Evolutionary conservation across 2,888 invertebrate genomes (phyloP), one percentile per base, ranked within the genome.

Genomic region (Rhingia rostrata): DNA sequence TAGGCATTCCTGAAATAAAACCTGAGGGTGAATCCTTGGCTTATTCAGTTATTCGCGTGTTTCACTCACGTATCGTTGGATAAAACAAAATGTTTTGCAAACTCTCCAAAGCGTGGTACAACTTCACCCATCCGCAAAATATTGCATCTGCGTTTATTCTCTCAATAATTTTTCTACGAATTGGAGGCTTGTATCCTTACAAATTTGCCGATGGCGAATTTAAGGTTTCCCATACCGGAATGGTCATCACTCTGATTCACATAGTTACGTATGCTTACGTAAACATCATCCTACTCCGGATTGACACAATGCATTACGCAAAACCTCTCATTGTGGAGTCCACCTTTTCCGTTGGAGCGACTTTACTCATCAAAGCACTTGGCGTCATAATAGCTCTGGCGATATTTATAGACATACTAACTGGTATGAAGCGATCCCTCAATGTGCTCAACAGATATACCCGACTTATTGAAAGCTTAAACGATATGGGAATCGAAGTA

Each of bases 241-340:
- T 86, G 6, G 4, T 51, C 2, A 9, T 86, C 0, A 87, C 87
- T 0, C 0, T 87, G 2, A 3, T 79, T 0, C 88, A 89, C 45
- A 22, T 88, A 4, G 1, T 51, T 1, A 32, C 86, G 39, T 88
- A 86, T 66, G 47, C 63, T n/a, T 88, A 87, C 64, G 87, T 88
- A 4, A 89, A 88, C 45, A n/a, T 75, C 0, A 84, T 66, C 3
- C 39, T 88, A 6, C 37, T 88, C 7, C 9, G 78, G 10, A 63
- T 64, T 4, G 86, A 87, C 35, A 86, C 86, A 79, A 39, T 45
- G 0, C 47, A 70, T 10, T 88, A 87, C 69, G 83, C 86, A 0
- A 87, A 88, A 4, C 88, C 88, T 0, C 75, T 88, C 35, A 75
- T 87, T 12, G 86, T 87, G 4, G 63, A 87, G 32, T 88, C 87